Conservation (phyloP, 2,888 invertebrate genomes). For the Drosophila quasianomalipes region DNA sequence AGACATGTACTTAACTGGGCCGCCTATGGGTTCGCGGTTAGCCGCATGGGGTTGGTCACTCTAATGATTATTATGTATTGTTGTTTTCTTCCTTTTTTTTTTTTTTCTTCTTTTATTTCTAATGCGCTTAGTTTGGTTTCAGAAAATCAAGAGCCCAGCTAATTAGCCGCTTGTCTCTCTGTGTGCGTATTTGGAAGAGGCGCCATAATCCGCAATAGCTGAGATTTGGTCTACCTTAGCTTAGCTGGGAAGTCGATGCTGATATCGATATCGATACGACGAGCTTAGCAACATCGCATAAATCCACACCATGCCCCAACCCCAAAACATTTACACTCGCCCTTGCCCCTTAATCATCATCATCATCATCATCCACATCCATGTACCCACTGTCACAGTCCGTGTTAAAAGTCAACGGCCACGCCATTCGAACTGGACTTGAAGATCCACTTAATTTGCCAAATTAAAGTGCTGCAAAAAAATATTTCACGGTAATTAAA, state of each 20-base stretch:
- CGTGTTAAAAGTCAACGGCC: conserved; percentile 28
- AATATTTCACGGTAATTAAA: conserved; percentile 77
- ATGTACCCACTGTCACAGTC: conserved; percentile 4
- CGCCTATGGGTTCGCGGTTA: conserved; percentile 65
- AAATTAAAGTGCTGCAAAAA: conserved; percentile 69
- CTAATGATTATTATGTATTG: conserved; percentile 30
- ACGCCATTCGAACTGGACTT: conserved; percentile 29
- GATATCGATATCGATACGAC: conserved; percentile 29
- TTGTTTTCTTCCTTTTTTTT: background rate
- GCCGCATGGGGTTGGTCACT: conserved; percentile 34
- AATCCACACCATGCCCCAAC: conserved; percentile 10
- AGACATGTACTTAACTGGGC: background rate
- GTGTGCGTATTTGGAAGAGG: conserved; percentile 15
- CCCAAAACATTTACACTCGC: background rate
- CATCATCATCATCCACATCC: background rate
- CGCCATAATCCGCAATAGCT: conserved; percentile 72
- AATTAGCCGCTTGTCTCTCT: conserved; percentile 51
- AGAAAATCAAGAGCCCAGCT: conserved; percentile 52
- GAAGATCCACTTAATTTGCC: conserved; percentile 68
- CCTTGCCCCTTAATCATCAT: background rate
- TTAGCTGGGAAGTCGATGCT: conserved; percentile 33
- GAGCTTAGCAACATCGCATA: conserved; percentile 19
- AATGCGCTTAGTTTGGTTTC: conserved; percentile 69
- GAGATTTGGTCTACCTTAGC: conserved; percentile 63
- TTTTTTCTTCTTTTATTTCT: conserved; percentile 26